These are phyloP conservation scores for Cosmorhoe ocellata DNA, from an alignment of 2,888 invertebrate species.

Conservation along the genomic window DNA sequence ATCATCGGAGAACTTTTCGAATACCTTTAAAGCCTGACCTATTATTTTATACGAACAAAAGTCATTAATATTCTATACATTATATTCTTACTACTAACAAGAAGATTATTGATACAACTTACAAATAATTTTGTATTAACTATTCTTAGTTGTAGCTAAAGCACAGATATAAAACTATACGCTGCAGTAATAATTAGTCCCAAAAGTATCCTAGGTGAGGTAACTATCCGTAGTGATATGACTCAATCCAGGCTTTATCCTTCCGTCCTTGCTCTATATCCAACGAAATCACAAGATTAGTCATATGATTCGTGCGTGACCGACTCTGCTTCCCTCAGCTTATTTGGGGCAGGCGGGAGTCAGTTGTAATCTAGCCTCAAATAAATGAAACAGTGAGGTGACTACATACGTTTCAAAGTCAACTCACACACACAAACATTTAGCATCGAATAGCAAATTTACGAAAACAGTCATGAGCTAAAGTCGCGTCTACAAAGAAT, in stretches of 20 bases:
- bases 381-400: not conserved
- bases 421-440: not conserved
- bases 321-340: conserved; percentile 32
- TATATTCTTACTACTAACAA: too few relatives aligned
- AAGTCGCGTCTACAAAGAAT: too few relatives aligned
- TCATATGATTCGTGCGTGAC: conserved; percentile 38
- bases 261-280: conserved; percentile 14
- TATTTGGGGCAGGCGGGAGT: conserved; percentile 25
- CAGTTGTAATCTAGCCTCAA: conserved; percentile 3
- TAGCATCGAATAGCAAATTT: too few relatives aligned
- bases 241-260: conserved; percentile 13
- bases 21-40: too few relatives aligned
- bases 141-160: too few relatives aligned
- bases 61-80: too few relatives aligned
- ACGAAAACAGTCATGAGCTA: too few relatives aligned
- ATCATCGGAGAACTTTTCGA: too few relatives aligned
- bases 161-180: too few relatives aligned
- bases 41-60: too few relatives aligned
- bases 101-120: too few relatives aligned
- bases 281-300: conserved; percentile 26
- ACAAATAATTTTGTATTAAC: too few relatives aligned
- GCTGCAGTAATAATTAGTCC: not conserved
- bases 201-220: conserved; percentile 5
- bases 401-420: not conserved
- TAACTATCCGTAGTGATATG: not conserved